These are phyloP conservation scores for Trichomalopsis sarcophagae DNA, from an alignment of 1,140 invertebrate species.

Conservation along the genomic window DNA sequence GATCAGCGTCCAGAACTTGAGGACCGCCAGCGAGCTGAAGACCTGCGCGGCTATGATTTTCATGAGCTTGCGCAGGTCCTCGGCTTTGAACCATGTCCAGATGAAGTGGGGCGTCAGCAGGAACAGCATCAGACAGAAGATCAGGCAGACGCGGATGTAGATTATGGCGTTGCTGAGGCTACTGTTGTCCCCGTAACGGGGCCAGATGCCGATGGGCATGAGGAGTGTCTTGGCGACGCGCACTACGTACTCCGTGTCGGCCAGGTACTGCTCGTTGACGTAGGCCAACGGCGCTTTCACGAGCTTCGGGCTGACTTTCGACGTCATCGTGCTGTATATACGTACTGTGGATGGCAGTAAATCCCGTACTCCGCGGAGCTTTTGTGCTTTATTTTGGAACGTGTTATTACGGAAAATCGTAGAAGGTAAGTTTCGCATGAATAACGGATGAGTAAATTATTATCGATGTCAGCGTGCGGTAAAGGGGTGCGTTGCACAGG, in stretches of 20 bases:
- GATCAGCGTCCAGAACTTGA: constrained; percentile 69
- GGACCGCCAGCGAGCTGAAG: constrained; percentile 65
- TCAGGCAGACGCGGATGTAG: constrained; percentile 55
- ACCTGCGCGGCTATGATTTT: constrained; percentile 68
- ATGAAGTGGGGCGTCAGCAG: constrained; percentile 64
- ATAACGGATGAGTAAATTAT: constrained; percentile 5
- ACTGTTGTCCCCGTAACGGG: constrained; percentile 59
- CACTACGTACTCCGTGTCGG: constrained; percentile 60
- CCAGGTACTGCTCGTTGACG: constrained; percentile 4
- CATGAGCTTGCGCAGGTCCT: constrained; percentile 66
- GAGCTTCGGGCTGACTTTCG: constrained; percentile 10
- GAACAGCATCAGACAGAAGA: constrained; percentile 66
- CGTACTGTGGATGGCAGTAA: no score
- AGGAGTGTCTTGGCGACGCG: constrained; percentile 61
- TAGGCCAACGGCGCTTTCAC: background rate
- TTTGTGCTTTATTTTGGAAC: background rate
- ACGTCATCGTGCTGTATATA: background rate
- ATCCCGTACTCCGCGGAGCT: background rate
- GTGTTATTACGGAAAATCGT: background rate
- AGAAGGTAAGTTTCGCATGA: constrained; percentile 11
- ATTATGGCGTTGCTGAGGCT: constrained; percentile 48
- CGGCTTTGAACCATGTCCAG: constrained; percentile 65
- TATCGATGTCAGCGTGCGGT: background rate
- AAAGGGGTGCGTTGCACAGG: background rate
- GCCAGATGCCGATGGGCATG: constrained; percentile 68